Evolutionary conservation across 2,888 invertebrate genomes (phyloP).

Genomic region (Torymus tubicola): DNA sequence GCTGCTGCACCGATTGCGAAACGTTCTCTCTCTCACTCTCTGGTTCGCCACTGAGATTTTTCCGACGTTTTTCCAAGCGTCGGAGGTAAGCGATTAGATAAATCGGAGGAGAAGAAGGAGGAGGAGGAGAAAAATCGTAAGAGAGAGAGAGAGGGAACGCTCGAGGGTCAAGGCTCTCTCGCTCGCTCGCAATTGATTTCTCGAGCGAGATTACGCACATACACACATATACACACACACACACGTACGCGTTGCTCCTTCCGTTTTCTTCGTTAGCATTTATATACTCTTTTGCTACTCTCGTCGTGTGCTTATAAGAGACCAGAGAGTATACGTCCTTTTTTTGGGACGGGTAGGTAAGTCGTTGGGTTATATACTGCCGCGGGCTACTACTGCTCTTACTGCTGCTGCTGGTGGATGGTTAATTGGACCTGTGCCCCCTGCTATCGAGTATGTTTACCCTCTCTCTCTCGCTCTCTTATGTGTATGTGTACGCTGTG

Average conservation of each 20-base stretch:
- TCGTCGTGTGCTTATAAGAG: neutral
- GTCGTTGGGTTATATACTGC: too few relatives aligned
- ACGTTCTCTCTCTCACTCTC: neutral
- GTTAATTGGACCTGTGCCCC: too few relatives aligned
- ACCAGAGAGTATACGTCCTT: too few relatives aligned
- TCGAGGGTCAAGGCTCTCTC: conserved; percentile 50
- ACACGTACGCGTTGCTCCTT: neutral
- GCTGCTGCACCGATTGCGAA: neutral
- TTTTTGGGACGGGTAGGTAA: too few relatives aligned
- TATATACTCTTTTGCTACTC: neutral
- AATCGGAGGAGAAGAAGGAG: neutral
- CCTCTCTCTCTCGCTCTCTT: too few relatives aligned
- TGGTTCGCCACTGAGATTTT: conserved; percentile 19
- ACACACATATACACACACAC: too few relatives aligned
- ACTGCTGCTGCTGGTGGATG: too few relatives aligned
- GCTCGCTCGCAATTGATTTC: conserved; percentile 43
- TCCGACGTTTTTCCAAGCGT: conserved; percentile 5
- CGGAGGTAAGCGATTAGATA: conserved; percentile 38
- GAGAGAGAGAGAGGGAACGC: neutral
- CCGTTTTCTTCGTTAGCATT: neutral
- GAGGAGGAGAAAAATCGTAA: neutral
- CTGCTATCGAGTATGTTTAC: too few relatives aligned
- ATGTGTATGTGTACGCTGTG: too few relatives aligned
- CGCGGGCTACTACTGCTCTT: too few relatives aligned
- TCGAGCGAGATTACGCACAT: conserved; percentile 31